Conservation (phyloP, 2,797 vertebrate species). For the Mastacembelus armatus region DNA sequence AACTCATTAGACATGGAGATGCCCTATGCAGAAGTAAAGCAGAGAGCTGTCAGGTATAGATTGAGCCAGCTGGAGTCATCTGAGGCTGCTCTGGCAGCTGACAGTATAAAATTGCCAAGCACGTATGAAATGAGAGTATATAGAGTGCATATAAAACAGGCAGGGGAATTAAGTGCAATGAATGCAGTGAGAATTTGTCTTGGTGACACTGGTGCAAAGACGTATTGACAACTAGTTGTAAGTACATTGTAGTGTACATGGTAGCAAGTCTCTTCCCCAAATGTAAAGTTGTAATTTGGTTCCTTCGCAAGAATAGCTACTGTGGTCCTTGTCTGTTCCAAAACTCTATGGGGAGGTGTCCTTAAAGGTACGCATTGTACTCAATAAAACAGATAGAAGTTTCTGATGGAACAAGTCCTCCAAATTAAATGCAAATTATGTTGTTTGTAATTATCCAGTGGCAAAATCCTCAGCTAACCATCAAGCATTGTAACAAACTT, state of each 20-base stretch:
- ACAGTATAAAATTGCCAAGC: slow-evolving; percentile 28
- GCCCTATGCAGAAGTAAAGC: slow-evolving; percentile 19
- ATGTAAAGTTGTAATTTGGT: background rate
- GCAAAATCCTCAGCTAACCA: too few species aligned
- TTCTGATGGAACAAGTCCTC: too few species aligned
- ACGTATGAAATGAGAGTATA: slow-evolving; percentile 30
- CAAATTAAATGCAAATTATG: too few species aligned
- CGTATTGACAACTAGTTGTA: background rate
- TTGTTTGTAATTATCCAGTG: background rate
- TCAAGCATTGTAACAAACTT: too few species aligned
- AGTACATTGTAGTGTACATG: background rate
- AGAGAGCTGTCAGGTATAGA: slow-evolving; percentile 21
- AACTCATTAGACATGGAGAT: slow-evolving; percentile 52
- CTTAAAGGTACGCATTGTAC: too few species aligned
- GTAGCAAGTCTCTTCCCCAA: background rate
- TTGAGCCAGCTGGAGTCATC: slow-evolving; percentile 13
- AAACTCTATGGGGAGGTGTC: too few species aligned
- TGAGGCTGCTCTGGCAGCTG: slow-evolving; percentile 40
- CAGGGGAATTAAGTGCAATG: slow-evolving; percentile 7
- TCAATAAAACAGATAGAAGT: too few species aligned
- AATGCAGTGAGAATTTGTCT: slow-evolving; percentile 32
- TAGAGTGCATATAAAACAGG: slow-evolving; percentile 28
- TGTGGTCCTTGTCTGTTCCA: too few species aligned
- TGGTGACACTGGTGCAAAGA: slow-evolving; percentile 6
- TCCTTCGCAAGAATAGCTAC: background rate